These are phyloP conservation scores for Notamacropus eugenii DNA, from an alignment of 2,797 vertebrate species.

Conservation along the genomic window DNA sequence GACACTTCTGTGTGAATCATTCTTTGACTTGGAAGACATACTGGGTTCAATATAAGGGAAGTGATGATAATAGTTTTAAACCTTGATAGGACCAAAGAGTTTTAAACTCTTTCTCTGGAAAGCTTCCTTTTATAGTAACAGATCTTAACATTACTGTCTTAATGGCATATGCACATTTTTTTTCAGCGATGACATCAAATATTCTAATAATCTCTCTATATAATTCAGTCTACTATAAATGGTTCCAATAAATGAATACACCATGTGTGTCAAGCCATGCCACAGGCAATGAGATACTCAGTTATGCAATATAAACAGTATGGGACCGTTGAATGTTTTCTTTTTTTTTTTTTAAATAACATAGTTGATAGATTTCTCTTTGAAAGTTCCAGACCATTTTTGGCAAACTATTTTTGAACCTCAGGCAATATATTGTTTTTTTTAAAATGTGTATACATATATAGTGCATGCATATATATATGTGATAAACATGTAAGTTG, in stretches of 20 bases:
- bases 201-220: not conserved
- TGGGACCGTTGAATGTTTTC: not conserved
- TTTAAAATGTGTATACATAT: not conserved
- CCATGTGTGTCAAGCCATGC: not conserved
- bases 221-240: not conserved
- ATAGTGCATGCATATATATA: not conserved
- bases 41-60: not conserved
- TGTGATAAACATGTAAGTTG: not conserved
- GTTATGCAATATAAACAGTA: not conserved
- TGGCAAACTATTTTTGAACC: not conserved
- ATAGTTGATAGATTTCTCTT: not conserved
- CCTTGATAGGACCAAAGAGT: not conserved
- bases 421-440: not conserved
- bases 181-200: not conserved
- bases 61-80: not conserved
- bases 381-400: not conserved
- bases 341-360: not conserved
- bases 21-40: not conserved
- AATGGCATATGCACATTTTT: not conserved
- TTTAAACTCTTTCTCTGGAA: not conserved
- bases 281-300: not conserved
- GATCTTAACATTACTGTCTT: not conserved
- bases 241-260: not conserved
- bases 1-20: not conserved
- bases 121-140: not conserved